Evolutionary conservation across 2,888 invertebrate genomes (phyloP), one percentile per base, ranked within the genome.

Genomic region (Cosmia pyralina): DNA sequence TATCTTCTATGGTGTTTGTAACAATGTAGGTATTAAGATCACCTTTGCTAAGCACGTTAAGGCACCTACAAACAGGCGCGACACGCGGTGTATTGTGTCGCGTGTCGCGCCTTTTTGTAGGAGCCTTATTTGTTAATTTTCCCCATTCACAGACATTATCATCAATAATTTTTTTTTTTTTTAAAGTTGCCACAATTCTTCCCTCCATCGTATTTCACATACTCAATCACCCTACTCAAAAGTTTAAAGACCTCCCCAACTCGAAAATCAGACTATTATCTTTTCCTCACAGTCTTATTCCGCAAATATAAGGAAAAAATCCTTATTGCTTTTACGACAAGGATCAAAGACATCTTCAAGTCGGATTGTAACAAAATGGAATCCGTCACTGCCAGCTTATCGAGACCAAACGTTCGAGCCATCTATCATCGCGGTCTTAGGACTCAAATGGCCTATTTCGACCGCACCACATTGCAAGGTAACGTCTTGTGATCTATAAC

Each of bases 401-500:
- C 75, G 57, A 5, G 6, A 52, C 64, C 53, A 46, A 82, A 68
- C 58, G 80, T 63, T 82, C 55, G 5, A 11, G 38, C 22, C 69
- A 83, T 81, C 83, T 48, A 75, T 83, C 83, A 83, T 85, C 34
- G 55, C 68, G 65, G 60, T 72, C 76, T 81, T 73, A 66, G 57
- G 57, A 76, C 60, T 65, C 69, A 81, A 84, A 85, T 75, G 57
- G 72, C 22, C 64, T 77, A 67, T 77, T 82, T 60, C 65, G 50
- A 34, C 57, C 63, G 22, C 57, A 77, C 73, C 75, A 38, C 73
- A 75, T 75, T 70, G 63, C 62, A 62, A 72, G 73, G 73, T 63
- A 50, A 60, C 81, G 48, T 78, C 84, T 81, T 81, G 73, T 34
- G 86, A 84, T 81, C 53, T 57, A 73, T 85, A 83, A 85, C 81